Evolutionary conservation across 2,797 vertebrate genomes (phyloP).

Genomic region (Sternotherus odoratus): DNA sequence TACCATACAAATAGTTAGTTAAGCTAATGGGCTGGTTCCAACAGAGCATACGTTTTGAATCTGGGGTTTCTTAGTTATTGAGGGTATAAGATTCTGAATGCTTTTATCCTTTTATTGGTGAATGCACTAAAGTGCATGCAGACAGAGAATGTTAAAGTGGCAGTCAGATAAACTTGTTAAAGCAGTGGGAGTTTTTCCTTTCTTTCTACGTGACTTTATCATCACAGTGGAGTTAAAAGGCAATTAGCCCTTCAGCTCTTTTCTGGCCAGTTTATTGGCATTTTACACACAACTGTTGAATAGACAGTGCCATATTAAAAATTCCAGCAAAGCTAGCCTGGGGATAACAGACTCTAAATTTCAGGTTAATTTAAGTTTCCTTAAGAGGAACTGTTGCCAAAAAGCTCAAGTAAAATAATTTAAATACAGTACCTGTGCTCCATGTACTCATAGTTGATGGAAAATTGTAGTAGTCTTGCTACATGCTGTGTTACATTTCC

Average conservation of each 20-base stretch:
- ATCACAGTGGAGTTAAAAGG: slow-evolving; percentile 84
- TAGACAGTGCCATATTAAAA: slow-evolving; percentile 83
- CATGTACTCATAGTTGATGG: slow-evolving; percentile 72
- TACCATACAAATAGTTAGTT: slow-evolving; percentile 19
- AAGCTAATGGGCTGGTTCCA: slow-evolving; percentile 61
- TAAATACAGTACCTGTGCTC: slow-evolving; percentile 74
- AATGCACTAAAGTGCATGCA: slow-evolving; percentile 82
- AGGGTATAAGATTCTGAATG: slow-evolving; percentile 65
- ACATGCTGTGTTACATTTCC: slow-evolving; percentile 81
- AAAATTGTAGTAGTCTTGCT: slow-evolving; percentile 76
- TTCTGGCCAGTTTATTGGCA: slow-evolving; percentile 82
- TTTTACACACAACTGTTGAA: slow-evolving; percentile 84
- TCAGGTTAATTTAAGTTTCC: slow-evolving; percentile 67
- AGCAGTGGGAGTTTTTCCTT: slow-evolving; percentile 83
- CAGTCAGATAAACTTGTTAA: slow-evolving; percentile 86
- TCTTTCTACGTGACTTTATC: slow-evolving; percentile 81
- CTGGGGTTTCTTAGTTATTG: slow-evolving; percentile 66
- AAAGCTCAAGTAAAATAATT: slow-evolving; percentile 74
- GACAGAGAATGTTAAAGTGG: slow-evolving; percentile 83
- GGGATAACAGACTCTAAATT: slow-evolving; percentile 77
- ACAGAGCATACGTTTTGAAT: slow-evolving; percentile 75
- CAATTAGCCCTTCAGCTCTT: slow-evolving; percentile 84
- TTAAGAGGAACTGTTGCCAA: slow-evolving; percentile 69
- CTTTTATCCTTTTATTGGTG: slow-evolving; percentile 85
- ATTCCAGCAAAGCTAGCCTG: slow-evolving; percentile 77